Evolutionary conservation across 2,888 invertebrate genomes (phyloP).

Genomic region (Drosophila mayaguana): DNA sequence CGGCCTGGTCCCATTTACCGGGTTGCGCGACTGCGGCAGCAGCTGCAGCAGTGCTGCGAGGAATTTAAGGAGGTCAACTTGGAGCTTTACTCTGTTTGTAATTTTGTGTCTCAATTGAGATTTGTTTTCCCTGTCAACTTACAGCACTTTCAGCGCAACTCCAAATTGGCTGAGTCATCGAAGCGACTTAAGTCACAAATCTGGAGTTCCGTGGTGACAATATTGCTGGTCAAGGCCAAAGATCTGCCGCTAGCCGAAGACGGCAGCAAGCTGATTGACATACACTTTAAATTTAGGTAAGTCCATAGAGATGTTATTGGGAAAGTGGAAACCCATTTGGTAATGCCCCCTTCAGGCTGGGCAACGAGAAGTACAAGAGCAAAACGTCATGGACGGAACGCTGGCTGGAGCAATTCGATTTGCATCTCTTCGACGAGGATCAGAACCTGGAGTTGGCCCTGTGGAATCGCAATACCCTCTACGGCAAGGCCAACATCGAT

Average conservation of each 20-base stretch:
- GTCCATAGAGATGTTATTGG: constrained; percentile 39
- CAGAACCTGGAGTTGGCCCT: constrained; percentile 96
- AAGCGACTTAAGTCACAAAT: constrained; percentile 96
- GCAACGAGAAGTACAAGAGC: constrained; percentile 98
- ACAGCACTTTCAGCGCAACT: constrained; percentile 92
- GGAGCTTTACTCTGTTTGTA: background rate
- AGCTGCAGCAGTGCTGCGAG: constrained; percentile 68
- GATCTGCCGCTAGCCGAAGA: constrained; percentile 95
- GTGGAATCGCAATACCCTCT: constrained; percentile 87
- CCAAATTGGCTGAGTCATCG: constrained; percentile 92
- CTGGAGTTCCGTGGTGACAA: constrained; percentile 98
- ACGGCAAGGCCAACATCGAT: constrained; percentile 92
- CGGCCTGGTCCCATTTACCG: constrained; percentile 50
- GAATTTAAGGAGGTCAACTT: constrained; percentile 73
- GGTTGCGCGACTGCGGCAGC: constrained; percentile 60
- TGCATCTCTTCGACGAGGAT: constrained; percentile 97
- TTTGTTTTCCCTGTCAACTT: constrained; percentile 30
- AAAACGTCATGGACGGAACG: constrained; percentile 94
- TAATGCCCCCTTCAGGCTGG: constrained; percentile 88
- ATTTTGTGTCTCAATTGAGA: constrained; percentile 4
- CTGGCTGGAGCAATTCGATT: constrained; percentile 99
- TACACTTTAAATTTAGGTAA: constrained; percentile 98
- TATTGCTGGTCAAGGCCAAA: constrained; percentile 97
- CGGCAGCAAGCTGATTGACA: constrained; percentile 92
- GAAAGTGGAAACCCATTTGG: background rate